Evolutionary conservation across 1,140 invertebrate genomes (phyloP), one percentile per base, ranked within the genome.

Genomic region (Drosophila lacteicornis): DNA sequence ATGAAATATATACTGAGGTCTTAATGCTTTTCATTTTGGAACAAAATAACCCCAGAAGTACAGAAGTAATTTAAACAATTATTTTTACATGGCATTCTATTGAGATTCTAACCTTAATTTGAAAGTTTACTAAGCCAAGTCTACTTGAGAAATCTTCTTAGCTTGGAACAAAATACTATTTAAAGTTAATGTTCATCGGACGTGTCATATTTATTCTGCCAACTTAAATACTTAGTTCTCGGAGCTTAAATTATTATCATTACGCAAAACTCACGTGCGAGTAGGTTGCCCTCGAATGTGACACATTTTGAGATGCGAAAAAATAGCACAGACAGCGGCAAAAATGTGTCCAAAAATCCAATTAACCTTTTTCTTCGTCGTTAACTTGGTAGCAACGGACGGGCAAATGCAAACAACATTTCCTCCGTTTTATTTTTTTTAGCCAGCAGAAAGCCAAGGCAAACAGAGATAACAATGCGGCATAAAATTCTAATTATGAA

Each of bases 401-500:
- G 61, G 58, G 57, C 68, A 63, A 80, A 77, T 45, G 59, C 56
- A 77, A 84, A 65, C 80, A 80, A 55, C 47, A 51, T 45, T 74
- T 53, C 33, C 33, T 42, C 12, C 63, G 43, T 40, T 77, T 60
- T 77, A 56, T 59, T 67, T 75, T 75, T 50, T 50, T 36, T 51
- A 60, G 75, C 58, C 53, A 45, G 11, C 46, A 47, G 17, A 56
- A 77, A 70, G 81, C 68, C 80, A 80, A 38, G 67, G 63, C 83
- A 79, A 78, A 69, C 36, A 65, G 43, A 83, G 84, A 87, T 87
- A 87, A 87, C 73, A 88, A 84, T 87, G 84, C 84, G 84, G 77
- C 55, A 87, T 68, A 75, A 78, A 80, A 68, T 87, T 87, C 71
- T 83, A 87, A 88, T 88, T 84, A 88, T 68, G 70, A 73, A 51